Evolutionary conservation across 2,888 invertebrate species (phyloP), one percentile per base, ranked within the genome.

Genomic region (Ichneumon xanthorius): DNA sequence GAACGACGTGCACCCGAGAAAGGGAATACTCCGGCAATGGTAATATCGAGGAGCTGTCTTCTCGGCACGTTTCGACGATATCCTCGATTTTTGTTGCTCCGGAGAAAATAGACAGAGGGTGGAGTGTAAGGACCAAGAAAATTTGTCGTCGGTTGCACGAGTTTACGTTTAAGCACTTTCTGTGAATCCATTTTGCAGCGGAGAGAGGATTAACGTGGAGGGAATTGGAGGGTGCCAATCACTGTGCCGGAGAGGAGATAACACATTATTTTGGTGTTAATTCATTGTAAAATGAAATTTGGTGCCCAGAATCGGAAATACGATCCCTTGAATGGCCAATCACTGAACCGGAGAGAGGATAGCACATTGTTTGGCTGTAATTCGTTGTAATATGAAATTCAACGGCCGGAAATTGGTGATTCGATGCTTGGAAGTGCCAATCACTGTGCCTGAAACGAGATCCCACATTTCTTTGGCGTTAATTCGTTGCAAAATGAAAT

Each of bases 41-140:
- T 50, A 80, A 80, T 85, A 82, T 72, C 19, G 58, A 73, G 45
- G 75, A 75, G 45, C 30, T 45, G 45, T 58, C 73, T 61, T 78
- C 40, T 55, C n/a, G 55, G 65, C 79, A 82, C 70, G 71, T 79
- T 55, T 75, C 30, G 37, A 70, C 40, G 61, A 82, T 72, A 61
- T 79, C 53, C 30, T 40, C 11, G 11, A n/a, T 40, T 76, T 71
- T 50, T 67, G 40, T 65, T 58, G 37, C 40, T 75, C n/a, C 9
- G 2, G 7, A 65, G 4, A 33, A 37, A 19, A 37, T 19, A 19
- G 19, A 76, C 30, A 50, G 63, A 63, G 30, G 63, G 30, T 11
- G 63, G 48, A 63, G 30, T 30, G 30, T 30, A 30, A 30, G 30
- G 30, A 30, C 30, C 30, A 30, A 30, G 71, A 73, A 79, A 40